A percentile compares a stretch with the other conserved stretches of the same genome.
phyloP scores from a whole-genome alignment of 1,140 invertebrate genomes.

The Drosophila kikkawai region DNA sequence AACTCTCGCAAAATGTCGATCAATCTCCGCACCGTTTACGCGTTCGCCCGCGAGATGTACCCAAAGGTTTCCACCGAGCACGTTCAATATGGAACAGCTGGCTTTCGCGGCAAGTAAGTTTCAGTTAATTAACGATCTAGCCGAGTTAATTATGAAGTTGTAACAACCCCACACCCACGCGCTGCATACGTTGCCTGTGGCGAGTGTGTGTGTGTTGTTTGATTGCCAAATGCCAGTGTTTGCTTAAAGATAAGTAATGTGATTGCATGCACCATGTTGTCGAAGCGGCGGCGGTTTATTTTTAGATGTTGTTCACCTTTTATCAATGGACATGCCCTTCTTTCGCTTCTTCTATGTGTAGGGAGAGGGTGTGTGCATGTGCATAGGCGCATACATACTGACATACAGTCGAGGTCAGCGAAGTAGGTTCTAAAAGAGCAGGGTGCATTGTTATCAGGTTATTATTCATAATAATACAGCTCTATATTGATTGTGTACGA shows the following conservation, averaged over 20 bases:
- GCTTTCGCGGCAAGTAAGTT: slow-evolving; percentile 89
- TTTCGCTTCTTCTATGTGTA: slow-evolving; percentile 12
- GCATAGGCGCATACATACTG: slow-evolving; percentile 13
- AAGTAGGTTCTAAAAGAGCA: slow-evolving; percentile 1
- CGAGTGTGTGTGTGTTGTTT: slow-evolving; percentile 5
- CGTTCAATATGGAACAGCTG: slow-evolving; percentile 90
- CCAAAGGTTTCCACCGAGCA: slow-evolving; percentile 88
- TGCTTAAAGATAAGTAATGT: slow-evolving; percentile 54
- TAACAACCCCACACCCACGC: slow-evolving; percentile 33
- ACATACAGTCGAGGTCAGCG: slow-evolving; percentile 13
- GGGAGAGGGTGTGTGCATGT: slow-evolving; percentile 18
- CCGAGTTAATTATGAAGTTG: slow-evolving; percentile 18
- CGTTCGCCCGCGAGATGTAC: slow-evolving; percentile 90
- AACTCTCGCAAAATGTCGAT: slow-evolving; percentile 70
- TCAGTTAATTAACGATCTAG: slow-evolving; percentile 13
- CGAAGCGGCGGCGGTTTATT: slow-evolving; percentile 55
- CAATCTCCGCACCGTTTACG: slow-evolving; percentile 86
- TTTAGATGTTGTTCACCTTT: slow-evolving; percentile 68
- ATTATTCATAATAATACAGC: neutral
- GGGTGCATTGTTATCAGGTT: neutral
- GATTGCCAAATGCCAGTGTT: slow-evolving; percentile 26
- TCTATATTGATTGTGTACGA: neutral
- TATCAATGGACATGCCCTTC: slow-evolving; percentile 72
- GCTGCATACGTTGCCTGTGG: slow-evolving; percentile 18
- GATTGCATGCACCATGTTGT: slow-evolving; percentile 48